Conservation (phyloP, 1,140 invertebrate genomes). For the Chelonus insularis region DNA sequence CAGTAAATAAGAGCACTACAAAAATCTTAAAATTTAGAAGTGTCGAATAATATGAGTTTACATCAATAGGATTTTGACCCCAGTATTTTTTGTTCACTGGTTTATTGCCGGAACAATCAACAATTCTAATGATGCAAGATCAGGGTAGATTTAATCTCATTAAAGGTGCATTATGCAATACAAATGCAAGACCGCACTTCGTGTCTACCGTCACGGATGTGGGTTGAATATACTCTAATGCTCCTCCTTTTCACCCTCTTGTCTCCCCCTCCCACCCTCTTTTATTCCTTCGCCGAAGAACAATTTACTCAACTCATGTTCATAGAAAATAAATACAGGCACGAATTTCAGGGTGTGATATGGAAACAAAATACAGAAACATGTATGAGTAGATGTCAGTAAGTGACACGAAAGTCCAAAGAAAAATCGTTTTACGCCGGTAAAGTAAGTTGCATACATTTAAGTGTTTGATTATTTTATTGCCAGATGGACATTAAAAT, state of each 20-base stretch:
- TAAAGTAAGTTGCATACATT: constrained; percentile 28
- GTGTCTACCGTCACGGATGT: constrained; percentile 10
- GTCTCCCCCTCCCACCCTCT: neutral
- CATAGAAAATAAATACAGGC: constrained; percentile 16
- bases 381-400: neutral
- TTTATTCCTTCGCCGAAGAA: neutral
- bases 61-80: constrained; percentile 42
- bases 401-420: constrained; percentile 25
- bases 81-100: constrained; percentile 29
- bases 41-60: constrained; percentile 24
- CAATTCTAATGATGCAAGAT: constrained; percentile 47
- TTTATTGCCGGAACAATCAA: constrained; percentile 37
- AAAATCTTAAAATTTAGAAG: neutral
- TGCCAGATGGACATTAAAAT: neutral
- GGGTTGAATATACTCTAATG: neutral
- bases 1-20: too few relatives aligned
- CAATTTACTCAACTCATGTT: neutral
- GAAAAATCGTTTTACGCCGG: constrained; percentile 26
- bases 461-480: constrained; percentile 19
- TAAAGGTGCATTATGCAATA: constrained; percentile 22
- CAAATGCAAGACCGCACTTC: constrained; percentile 6
- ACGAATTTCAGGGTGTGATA: neutral
- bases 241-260: neutral
- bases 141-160: constrained; percentile 44
- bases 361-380: neutral